Conservation (phyloP, 2,888 invertebrate genomes). For the Harpagoxenus sublaevis region DNA sequence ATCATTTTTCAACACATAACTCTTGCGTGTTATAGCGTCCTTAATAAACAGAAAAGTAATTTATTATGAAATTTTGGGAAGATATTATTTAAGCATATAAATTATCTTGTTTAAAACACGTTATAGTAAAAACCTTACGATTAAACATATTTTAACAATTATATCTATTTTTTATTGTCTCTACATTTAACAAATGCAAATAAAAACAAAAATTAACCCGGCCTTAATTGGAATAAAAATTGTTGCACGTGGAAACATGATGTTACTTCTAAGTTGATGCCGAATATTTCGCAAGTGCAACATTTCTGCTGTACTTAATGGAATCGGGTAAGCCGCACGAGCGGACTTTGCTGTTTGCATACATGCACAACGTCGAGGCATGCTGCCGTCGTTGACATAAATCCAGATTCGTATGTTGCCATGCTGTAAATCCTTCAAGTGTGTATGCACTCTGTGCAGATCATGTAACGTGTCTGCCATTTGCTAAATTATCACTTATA, state of each 20-base stretch:
- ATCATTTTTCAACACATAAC: neutral
- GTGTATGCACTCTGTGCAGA: slow-evolving; percentile 11
- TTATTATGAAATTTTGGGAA: neutral
- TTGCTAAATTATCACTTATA: slow-evolving; percentile 26
- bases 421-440: slow-evolving; percentile 32
- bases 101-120: neutral
- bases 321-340: slow-evolving; percentile 1
- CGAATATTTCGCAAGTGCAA: neutral
- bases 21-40: neutral
- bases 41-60: neutral
- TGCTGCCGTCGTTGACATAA: slow-evolving; percentile 45
- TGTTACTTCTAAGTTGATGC: neutral
- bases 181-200: too few species aligned
- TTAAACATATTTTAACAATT: too few species aligned
- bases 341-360: slow-evolving; percentile 14
- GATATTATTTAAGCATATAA: neutral
- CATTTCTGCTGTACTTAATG: slow-evolving; percentile 21
- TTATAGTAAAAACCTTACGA: neutral
- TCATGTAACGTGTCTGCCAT: slow-evolving; percentile 31
- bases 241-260: neutral
- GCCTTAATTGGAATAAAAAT: neutral
- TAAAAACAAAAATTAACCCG: too few species aligned
- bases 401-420: slow-evolving; percentile 63
- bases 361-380: slow-evolving; percentile 27
- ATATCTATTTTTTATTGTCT: too few species aligned